Evolutionary conservation across 2,113 vertebrate genomes (phyloP), one percentile per base, ranked within the genome.

Genomic region (Caloenas nicobarica): DNA sequence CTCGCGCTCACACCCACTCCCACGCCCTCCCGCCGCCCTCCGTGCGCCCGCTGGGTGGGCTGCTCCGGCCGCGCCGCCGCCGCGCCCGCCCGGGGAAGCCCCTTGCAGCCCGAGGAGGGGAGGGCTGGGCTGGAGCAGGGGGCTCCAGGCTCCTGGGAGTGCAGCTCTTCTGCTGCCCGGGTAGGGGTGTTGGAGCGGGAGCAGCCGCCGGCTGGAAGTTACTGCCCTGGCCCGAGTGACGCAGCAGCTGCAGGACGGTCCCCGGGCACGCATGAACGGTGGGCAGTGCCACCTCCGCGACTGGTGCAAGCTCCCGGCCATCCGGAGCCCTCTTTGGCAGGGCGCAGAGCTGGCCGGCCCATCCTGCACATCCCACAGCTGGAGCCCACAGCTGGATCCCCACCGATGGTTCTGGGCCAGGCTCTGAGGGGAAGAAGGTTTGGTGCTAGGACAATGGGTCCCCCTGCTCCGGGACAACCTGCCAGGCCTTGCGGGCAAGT

Each of bases 311-410:
- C 57, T 54, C 51, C 62, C 5, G 76, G 16, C 28, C 53, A 1
- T 7, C 62, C 58, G 5, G 25, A 23, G 38, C 18, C 26, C 17
- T 13, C 28, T 26, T 28, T 2, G 54, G 50, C n/a, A 3, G 57
- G 50, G 18, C 82, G 2, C 7, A 1, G 70, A 17, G 56, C 22
- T 10, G 40, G 40, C 33, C 11, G 57, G 57, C 50, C 15, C 28
- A 5, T 48, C n/a, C 28, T 1, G 2, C 1, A 1, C 0, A 1
- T 56, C 38, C 31, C 5, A 1, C 31, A 11, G 54, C 65, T 3
- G 1, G 36, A 40, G 76, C 54, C 1, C n/a, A 8, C 5, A 44
- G 23, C 58, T 15, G 64, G 24, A 22, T 22, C 4, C 82, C 78
- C 64, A 3, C 23, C 1, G 11, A 29, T 53, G 16, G 40, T 70